Evolutionary conservation across 1,140 invertebrate genomes (phyloP).

Genomic region (Drosophila bipectinata): DNA sequence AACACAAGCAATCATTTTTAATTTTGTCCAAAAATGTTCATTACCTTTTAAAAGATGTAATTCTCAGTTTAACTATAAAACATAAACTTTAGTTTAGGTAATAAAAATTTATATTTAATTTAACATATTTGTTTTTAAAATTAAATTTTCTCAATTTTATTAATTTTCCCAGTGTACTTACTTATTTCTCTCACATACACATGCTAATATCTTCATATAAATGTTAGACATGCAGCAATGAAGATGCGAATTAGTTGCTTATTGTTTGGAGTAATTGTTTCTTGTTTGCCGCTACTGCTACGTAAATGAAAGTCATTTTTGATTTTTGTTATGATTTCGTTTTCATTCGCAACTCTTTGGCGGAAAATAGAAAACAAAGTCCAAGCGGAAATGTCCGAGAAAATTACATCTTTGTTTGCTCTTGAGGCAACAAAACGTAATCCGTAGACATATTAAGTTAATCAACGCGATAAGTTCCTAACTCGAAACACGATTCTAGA

Average conservation of each 20-base stretch:
- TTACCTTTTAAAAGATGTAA: not conserved
- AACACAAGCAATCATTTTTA: not conserved
- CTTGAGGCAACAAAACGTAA: conserved; percentile 26
- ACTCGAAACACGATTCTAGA: conserved; percentile 39
- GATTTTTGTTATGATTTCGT: conserved; percentile 68
- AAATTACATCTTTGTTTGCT: conserved; percentile 53
- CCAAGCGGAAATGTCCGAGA: conserved; percentile 60
- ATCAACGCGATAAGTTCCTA: conserved; percentile 30
- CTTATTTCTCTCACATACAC: conserved; percentile 4
- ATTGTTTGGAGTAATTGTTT: conserved; percentile 79
- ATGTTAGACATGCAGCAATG: conserved; percentile 30
- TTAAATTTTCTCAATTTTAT: not conserved
- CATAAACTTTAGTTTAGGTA: no score
- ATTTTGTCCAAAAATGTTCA: not conserved
- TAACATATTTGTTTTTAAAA: not conserved
- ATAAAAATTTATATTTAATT: not conserved
- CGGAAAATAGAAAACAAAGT: conserved; percentile 56
- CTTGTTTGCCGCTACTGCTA: conserved; percentile 53
- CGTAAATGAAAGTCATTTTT: conserved; percentile 78
- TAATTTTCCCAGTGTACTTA: not conserved
- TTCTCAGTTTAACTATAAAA: not conserved
- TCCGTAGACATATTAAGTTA: conserved; percentile 23
- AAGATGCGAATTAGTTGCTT: conserved; percentile 79
- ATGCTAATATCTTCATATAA: conserved; percentile 1
- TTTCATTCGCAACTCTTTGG: conserved; percentile 48